These are phyloP conservation scores for Crotalus horridus DNA, from an alignment of 2,113 vertebrate genomes.

Conservation along the genomic window DNA sequence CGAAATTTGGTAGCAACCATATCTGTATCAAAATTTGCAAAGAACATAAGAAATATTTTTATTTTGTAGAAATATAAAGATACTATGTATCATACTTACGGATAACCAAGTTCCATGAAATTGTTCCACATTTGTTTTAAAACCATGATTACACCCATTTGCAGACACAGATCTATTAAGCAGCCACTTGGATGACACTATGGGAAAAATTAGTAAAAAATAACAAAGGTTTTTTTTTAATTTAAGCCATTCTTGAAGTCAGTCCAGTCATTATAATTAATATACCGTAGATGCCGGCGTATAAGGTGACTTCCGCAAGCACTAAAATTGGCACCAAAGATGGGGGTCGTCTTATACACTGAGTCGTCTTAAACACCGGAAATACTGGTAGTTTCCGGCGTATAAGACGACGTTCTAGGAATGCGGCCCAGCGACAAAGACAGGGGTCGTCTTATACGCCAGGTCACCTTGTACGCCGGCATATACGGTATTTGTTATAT, in stretches of 20 bases:
- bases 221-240: not conserved
- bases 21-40: not conserved
- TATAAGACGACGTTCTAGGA: too few relatives aligned
- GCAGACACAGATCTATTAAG: slow-evolving; percentile 96
- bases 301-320: too few relatives aligned
- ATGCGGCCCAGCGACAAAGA: too few relatives aligned
- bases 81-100: slow-evolving; percentile 72
- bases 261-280: not conserved
- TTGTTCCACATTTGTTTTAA: slow-evolving; percentile 99
- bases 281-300: too few relatives aligned
- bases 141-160: slow-evolving; percentile 99
- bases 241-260: not conserved
- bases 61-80: not conserved
- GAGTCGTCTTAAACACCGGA: too few relatives aligned
- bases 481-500: not conserved
- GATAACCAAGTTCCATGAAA: slow-evolving; percentile 97
- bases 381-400: too few relatives aligned
- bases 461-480: too few relatives aligned
- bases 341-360: too few relatives aligned
- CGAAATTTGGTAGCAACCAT: not conserved
- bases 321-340: too few relatives aligned
- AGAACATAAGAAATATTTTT: not conserved
- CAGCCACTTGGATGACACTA: slow-evolving; percentile 98
- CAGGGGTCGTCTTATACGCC: too few relatives aligned
- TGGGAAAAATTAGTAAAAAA: slow-evolving; percentile 28